Conservation (phyloP, 2,888 invertebrate genomes). For the Gari tellinella region DNA sequence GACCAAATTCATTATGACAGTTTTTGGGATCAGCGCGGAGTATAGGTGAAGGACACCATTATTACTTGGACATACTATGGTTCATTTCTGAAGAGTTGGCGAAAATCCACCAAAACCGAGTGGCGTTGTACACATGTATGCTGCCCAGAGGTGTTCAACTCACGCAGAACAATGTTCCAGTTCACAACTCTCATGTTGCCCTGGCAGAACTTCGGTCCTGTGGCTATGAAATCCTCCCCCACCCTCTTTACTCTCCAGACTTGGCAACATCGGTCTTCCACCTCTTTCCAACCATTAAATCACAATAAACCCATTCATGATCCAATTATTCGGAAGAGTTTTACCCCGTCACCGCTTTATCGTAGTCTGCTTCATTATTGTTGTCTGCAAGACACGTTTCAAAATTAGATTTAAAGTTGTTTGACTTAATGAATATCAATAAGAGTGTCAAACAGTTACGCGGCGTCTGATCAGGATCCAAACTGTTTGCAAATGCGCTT, state of each 20-base stretch:
- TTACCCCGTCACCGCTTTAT: too few species aligned
- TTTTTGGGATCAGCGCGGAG: slow-evolving; percentile 10
- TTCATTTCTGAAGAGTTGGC: not conserved
- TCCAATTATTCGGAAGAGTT: too few species aligned
- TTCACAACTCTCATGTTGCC: slow-evolving; percentile 1
- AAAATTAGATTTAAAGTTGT: too few species aligned
- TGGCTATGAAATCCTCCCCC: not conserved
- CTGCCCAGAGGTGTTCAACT: slow-evolving; percentile 5
- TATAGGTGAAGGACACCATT: not conserved
- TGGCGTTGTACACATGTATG: slow-evolving; percentile 5
- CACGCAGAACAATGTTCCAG: not conserved
- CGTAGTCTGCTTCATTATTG: too few species aligned
- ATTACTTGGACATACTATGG: slow-evolving; percentile 1
- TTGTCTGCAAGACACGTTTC: too few species aligned
- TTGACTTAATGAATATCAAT: too few species aligned
- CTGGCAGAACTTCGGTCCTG: not conserved
- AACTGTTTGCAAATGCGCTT: too few species aligned
- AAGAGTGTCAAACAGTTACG: too few species aligned
- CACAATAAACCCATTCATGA: too few species aligned
- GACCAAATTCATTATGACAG: not conserved
- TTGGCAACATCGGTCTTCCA: not conserved
- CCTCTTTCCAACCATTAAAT: not conserved
- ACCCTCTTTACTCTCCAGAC: slow-evolving; percentile 1
- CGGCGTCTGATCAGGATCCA: too few species aligned
- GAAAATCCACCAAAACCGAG: too few species aligned